Base-by-base conservation (phyloP, 2,113 vertebrate genomes). In the Cottus gobio region DNA sequence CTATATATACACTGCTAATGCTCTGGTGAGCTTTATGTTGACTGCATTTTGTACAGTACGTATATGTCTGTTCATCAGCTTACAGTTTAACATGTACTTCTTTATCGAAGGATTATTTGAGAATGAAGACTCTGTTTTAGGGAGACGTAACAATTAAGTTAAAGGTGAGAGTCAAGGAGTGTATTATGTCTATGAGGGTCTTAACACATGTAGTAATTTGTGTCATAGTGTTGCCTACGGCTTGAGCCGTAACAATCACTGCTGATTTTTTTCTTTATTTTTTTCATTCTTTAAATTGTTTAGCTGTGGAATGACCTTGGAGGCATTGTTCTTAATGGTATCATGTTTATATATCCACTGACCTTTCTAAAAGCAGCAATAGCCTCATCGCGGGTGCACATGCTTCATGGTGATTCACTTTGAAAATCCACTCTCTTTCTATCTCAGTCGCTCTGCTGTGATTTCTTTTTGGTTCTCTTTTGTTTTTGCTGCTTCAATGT, bases 261-360 rank as follows among this genome's bases (percentile, higher is more conserved):
- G 65, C 42, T 48, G 10, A 34, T 34, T 5, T 34, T 34, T 34
- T 34, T 34, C 1, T 5, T 69, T 77, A 68, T 68, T 71, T 20
- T 58, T 12, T 4, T 31, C 16, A 39, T 58, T 58, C 34, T 76
- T 75, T 37, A 9, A 20, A 34, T 28, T 22, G 31, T 36, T 70
- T 48, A 37, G n/a, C 60, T 37, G 16, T 68, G 26, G 66, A 69
- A 52, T 79, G 13, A 57, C 48, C 71, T 65, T 62, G 37, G 4
- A 39, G 26, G 13, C 42, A 76, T 77, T 82, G 15, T 72, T 71
- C 9, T 58, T 75, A 62, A 79, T 50, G 65, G 22, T 79, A 54
- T 66, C 31, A 24, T 20, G 46, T 63, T 26, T 69, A 24, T 82
- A 71, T 46, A 77, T 71, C 44, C 54, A 12, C 26, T 12, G 50